Conservation (phyloP, 1,140 invertebrate species). For the Oppia nitens region DNA sequence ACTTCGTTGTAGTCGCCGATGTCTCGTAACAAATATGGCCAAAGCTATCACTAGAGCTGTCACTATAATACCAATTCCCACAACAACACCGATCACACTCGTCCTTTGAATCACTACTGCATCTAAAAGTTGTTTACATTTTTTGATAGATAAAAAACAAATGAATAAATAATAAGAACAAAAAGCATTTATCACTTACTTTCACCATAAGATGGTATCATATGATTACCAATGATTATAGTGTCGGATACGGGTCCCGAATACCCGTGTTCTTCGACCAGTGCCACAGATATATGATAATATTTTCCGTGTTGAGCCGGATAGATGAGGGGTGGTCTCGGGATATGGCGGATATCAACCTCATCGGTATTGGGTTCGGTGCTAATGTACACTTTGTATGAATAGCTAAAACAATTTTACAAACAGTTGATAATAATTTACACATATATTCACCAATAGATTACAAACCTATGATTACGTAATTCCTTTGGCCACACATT, state of each 20-base stretch:
- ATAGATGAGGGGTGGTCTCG: conserved; percentile 12
- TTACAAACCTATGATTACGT: conserved; percentile 3
- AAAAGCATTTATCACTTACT: not conserved
- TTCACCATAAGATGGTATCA: no score
- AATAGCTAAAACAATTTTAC: conserved; percentile 28
- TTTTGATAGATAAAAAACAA: not conserved
- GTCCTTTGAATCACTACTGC: conserved; percentile 20
- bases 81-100: conserved; percentile 30
- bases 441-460: no score
- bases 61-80: conserved; percentile 38
- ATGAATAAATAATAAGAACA: not conserved
- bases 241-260: conserved; percentile 19
- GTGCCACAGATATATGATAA: conserved; percentile 45
- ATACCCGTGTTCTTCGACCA: conserved; percentile 43
- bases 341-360: conserved; percentile 15
- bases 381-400: conserved; percentile 45
- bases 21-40: conserved; percentile 45
- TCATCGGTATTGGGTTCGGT: conserved; percentile 37
- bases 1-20: conserved; percentile 51
- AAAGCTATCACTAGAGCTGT: conserved; percentile 33
- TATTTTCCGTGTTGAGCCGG: not conserved
- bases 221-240: conserved; percentile 12
- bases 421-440: not conserved
- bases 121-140: conserved; percentile 13
- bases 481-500: conserved; percentile 7